Percentiles rank a stretch among this genome's conserved stretches.
Conservation (phyloP, 2,888 invertebrate genomes). For the Hybos culiciformis region DNA sequence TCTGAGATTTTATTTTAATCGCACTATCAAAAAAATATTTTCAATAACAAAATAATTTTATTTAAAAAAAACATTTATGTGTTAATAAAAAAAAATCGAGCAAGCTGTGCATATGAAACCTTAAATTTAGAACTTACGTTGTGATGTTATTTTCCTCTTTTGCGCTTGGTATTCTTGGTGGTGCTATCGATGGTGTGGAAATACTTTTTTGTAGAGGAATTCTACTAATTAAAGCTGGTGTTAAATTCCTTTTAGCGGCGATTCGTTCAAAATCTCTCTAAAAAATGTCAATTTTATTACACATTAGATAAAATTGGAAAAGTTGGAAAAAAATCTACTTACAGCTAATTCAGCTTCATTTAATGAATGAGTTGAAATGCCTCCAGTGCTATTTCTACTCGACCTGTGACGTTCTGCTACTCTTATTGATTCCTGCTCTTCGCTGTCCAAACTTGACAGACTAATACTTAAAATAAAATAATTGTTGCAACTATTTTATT, state of each 20-base stretch:
- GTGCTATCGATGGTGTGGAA: constrained; percentile 79
- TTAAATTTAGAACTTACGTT: constrained; percentile 38
- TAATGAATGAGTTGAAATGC: constrained; percentile 60
- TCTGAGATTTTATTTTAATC: too few species aligned
- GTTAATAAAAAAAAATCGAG: too few species aligned
- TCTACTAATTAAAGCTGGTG: constrained; percentile 43
- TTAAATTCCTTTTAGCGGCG: constrained; percentile 34
- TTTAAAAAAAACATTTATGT: too few species aligned
- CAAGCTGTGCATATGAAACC: too few species aligned
- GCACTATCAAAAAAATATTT: not conserved
- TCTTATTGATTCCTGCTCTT: constrained; percentile 54
- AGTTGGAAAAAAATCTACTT: constrained; percentile 17
- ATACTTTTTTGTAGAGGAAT: constrained; percentile 79
- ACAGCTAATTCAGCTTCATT: constrained; percentile 81
- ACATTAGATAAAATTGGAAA: constrained; percentile 2
- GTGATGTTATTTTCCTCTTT: constrained; percentile 39
- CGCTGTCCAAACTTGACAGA: constrained; percentile 72
- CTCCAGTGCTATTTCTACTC: constrained; percentile 41
- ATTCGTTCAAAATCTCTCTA: constrained; percentile 34
- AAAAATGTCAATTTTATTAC: not conserved
- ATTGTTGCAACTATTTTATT: not conserved
- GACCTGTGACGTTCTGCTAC: constrained; percentile 38
- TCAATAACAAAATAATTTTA: not conserved
- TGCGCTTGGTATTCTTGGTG: constrained; percentile 46
- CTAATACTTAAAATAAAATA: constrained; percentile 42